These are phyloP conservation scores for Phenganax subtilis DNA, from an alignment of 92 coral and sea anemone genomes.

Conservation along the genomic window DNA sequence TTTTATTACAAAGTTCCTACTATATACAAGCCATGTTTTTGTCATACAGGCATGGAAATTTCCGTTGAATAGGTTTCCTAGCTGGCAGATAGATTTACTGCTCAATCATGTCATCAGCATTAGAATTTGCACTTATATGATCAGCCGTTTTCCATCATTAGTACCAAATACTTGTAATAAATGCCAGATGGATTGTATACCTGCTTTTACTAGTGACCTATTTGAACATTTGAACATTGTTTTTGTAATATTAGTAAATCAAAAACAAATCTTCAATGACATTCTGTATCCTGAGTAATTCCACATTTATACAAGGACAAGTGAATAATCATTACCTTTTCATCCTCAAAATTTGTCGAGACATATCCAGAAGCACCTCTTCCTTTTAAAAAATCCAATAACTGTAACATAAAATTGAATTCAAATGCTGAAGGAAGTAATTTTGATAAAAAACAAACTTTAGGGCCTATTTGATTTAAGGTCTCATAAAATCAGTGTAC, in stretches of 20 bases:
- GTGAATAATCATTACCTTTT: background rate
- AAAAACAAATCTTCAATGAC: background rate
- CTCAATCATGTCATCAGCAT: no score
- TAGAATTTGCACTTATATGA: no score
- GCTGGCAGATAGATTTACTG: no score
- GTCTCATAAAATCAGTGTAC: no score
- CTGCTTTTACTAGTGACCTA: no score
- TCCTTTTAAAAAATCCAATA: constrained; percentile 3
- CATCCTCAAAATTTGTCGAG: background rate
- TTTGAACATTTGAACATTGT: background rate
- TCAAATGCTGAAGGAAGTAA: background rate
- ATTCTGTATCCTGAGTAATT: background rate
- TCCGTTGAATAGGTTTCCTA: no score
- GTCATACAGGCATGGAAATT: no score
- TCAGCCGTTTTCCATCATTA: no score
- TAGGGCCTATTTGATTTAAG: background rate
- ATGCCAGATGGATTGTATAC: no score
- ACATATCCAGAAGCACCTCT: background rate
- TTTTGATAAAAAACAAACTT: background rate
- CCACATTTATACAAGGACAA: background rate
- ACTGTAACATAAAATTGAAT: background rate
- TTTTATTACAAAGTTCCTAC: no score
- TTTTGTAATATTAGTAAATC: background rate
- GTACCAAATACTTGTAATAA: no score
- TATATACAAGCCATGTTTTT: no score